phyloP scores from a whole-genome alignment of 2,888 invertebrate species.

The Sphaerophoria taeniata region DNA sequence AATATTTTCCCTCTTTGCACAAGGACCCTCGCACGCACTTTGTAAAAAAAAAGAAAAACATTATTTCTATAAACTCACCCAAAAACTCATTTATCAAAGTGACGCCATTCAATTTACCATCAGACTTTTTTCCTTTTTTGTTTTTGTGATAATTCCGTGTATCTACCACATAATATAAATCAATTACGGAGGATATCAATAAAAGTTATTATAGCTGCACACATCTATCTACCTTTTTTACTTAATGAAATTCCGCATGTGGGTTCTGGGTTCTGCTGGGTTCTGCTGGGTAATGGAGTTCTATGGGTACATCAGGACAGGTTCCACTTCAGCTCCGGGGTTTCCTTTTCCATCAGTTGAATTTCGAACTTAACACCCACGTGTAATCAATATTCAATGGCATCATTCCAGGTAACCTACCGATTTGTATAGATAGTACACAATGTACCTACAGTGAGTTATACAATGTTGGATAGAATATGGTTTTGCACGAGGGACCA shows the following conservation, averaged over 20 bases:
- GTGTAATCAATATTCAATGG: slow-evolving; percentile 36
- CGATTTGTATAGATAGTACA: neutral
- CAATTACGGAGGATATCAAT: slow-evolving; percentile 12
- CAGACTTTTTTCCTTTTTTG: neutral
- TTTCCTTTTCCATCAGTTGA: slow-evolving; percentile 18
- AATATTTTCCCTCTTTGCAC: neutral
- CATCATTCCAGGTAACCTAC: neutral
- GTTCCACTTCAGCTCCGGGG: slow-evolving; percentile 2
- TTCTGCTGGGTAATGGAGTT: no score
- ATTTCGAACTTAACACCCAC: slow-evolving; percentile 29
- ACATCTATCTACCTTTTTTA: neutral
- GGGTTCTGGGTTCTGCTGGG: no score
- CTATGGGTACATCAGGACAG: neutral
- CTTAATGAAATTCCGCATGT: neutral
- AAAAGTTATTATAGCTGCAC: slow-evolving; percentile 22
- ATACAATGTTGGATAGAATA: no score
- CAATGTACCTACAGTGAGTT: no score
- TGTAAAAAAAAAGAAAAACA: neutral
- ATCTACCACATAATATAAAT: neutral
- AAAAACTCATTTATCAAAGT: neutral
- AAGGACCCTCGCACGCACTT: neutral
- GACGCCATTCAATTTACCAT: no score
- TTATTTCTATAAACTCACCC: neutral
- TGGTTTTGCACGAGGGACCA: neutral
- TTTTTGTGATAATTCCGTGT: neutral